Evolutionary conservation across 2,797 vertebrate genomes (phyloP).

Genomic region (Bovichtus variegatus): DNA sequence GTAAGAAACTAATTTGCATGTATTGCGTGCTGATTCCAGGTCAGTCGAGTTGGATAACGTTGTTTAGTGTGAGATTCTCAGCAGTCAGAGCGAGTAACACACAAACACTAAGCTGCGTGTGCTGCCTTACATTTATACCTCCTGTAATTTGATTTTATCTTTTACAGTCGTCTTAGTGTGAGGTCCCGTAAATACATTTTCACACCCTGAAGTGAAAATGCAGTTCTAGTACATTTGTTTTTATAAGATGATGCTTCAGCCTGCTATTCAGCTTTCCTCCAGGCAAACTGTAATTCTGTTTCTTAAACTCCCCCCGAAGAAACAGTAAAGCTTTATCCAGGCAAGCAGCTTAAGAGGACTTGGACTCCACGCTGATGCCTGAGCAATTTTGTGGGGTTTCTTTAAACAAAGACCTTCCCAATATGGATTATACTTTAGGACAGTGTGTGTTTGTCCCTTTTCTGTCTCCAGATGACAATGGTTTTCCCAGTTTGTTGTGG

Average conservation of each 20-base stretch:
- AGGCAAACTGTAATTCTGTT: slow-evolving; percentile 12
- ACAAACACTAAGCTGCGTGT: neutral
- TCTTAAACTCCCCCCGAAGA: slow-evolving; percentile 6
- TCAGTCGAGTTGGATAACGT: neutral
- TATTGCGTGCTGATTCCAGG: neutral
- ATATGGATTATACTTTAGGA: neutral
- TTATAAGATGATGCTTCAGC: neutral
- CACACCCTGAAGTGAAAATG: neutral
- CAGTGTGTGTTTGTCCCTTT: neutral
- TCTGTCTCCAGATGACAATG: neutral
- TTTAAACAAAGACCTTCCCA: slow-evolving; percentile 10
- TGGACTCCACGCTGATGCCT: neutral
- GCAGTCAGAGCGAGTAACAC: neutral
- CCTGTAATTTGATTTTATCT: slow-evolving; percentile 1
- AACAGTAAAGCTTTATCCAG: slow-evolving; percentile 28
- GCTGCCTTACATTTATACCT: neutral
- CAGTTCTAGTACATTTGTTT: neutral
- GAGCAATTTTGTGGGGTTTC: slow-evolving; percentile 1
- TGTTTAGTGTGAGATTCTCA: neutral
- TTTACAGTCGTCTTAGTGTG: neutral
- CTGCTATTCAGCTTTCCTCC: neutral
- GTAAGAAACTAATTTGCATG: neutral
- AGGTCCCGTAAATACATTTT: neutral
- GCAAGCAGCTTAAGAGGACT: slow-evolving; percentile 33
- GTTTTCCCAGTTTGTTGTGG: neutral